phyloP scores from a whole-genome alignment of 2,888 invertebrate species.

The Pomacea canaliculata region DNA sequence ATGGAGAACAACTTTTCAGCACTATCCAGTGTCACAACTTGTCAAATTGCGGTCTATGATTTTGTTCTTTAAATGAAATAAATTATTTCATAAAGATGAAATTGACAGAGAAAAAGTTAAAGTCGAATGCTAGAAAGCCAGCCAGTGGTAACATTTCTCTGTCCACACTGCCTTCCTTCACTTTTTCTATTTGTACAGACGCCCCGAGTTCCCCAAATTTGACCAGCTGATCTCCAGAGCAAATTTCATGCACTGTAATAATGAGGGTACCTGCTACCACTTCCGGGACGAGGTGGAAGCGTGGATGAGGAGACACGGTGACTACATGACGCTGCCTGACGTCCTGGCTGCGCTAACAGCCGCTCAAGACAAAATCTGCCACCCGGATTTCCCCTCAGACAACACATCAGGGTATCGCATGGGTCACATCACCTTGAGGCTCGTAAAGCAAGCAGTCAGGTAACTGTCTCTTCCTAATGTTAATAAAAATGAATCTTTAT shows the following conservation, averaged over 20 bases:
- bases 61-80: too few relatives aligned
- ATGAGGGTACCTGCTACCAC: not conserved
- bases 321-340: not conserved
- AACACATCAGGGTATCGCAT: constrained; percentile 7
- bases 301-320: not conserved
- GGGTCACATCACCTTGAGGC: not conserved
- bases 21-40: too few relatives aligned
- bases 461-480: not conserved
- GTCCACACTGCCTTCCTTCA: too few relatives aligned
- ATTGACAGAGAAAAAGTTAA: too few relatives aligned
- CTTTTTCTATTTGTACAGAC: not conserved
- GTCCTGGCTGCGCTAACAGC: constrained; percentile 5
- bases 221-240: constrained; percentile 8
- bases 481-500: too few relatives aligned
- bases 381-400: constrained; percentile 7
- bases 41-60: too few relatives aligned
- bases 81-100: too few relatives aligned
- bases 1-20: too few relatives aligned
- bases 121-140: too few relatives aligned
- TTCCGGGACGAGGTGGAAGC: not conserved
- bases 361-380: constrained; percentile 7
- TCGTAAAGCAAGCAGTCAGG: not conserved
- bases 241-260: constrained; percentile 7
- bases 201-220: not conserved
- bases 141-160: too few relatives aligned